phyloP scores from a whole-genome alignment of 1,140 invertebrate genomes.

The Ganaspis sp. region DNA sequence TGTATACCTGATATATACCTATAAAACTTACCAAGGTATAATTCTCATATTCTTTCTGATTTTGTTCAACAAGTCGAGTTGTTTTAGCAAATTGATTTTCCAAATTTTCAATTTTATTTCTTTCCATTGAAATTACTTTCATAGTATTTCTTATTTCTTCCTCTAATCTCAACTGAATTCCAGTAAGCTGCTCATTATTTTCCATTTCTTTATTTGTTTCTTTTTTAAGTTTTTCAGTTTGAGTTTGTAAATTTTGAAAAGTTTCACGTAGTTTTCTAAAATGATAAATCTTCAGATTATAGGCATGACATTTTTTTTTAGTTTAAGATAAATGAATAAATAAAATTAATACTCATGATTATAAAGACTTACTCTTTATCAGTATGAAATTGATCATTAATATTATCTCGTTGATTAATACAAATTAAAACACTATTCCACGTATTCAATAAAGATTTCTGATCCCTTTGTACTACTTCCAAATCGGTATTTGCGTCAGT shows the following conservation, averaged over 20 bases:
- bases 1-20: too few relatives aligned
- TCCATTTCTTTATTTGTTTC: conserved; percentile 79
- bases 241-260: conserved; percentile 76
- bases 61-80: conserved; percentile 77
- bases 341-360: too few relatives aligned
- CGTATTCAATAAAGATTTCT: conserved; percentile 80
- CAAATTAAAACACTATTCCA: conserved; percentile 85
- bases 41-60: conserved; percentile 77
- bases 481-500: conserved; percentile 82
- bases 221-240: conserved; percentile 78
- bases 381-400: conserved; percentile 78
- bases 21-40: conserved; percentile 54
- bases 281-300: conserved; percentile 33
- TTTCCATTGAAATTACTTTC: conserved; percentile 50
- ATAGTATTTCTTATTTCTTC: conserved; percentile 76
- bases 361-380: conserved; percentile 80
- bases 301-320: too few relatives aligned
- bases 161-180: conserved; percentile 78
- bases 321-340: too few relatives aligned
- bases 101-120: conserved; percentile 65
- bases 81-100: conserved; percentile 77
- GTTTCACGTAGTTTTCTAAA: conserved; percentile 77
- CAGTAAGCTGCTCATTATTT: conserved; percentile 80
- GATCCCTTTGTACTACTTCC: conserved; percentile 82
- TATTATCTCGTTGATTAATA: conserved; percentile 82